Evolutionary conservation across 2,113 vertebrate species (phyloP).

Genomic region (Chrysochloris asiatica): DNA sequence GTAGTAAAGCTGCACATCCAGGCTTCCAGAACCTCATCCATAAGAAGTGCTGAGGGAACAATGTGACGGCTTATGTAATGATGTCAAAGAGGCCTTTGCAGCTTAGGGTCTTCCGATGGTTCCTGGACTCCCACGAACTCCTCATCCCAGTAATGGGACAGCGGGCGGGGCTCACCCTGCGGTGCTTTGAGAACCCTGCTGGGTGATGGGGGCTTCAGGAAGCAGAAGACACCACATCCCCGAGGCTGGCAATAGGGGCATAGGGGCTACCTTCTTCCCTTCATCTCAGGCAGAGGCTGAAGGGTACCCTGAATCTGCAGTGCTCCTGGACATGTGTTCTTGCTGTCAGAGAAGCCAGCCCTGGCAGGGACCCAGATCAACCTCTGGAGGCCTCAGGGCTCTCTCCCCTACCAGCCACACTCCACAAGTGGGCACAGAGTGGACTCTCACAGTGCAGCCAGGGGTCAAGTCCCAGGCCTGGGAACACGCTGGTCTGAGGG

Average conservation of each 20-base stretch:
- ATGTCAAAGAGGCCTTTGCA: conserved; percentile 44
- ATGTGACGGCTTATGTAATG: background rate
- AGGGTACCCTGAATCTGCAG: background rate
- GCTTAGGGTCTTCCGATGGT: background rate
- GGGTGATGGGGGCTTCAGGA: background rate
- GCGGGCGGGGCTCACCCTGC: background rate
- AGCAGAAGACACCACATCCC: too few relatives aligned
- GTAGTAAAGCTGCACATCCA: conserved; percentile 28
- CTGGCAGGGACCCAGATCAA: accelerated
- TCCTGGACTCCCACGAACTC: accelerated
- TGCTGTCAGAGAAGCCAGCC: background rate
- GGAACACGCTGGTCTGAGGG: background rate
- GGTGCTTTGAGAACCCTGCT: background rate
- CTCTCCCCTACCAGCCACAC: background rate
- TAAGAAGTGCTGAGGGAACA: accelerated
- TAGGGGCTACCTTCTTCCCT: background rate
- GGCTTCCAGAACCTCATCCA: conserved; percentile 12
- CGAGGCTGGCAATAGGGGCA: background rate
- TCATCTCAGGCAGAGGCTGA: background rate
- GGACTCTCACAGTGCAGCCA: accelerated
- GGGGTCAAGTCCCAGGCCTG: background rate
- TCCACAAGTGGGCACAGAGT: accelerated
- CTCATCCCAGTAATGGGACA: accelerated
- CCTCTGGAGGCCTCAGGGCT: accelerated
- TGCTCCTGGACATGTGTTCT: background rate